Evolutionary conservation across 1,140 invertebrate genomes (phyloP).

Genomic region (Calephelis virginiensis): DNA sequence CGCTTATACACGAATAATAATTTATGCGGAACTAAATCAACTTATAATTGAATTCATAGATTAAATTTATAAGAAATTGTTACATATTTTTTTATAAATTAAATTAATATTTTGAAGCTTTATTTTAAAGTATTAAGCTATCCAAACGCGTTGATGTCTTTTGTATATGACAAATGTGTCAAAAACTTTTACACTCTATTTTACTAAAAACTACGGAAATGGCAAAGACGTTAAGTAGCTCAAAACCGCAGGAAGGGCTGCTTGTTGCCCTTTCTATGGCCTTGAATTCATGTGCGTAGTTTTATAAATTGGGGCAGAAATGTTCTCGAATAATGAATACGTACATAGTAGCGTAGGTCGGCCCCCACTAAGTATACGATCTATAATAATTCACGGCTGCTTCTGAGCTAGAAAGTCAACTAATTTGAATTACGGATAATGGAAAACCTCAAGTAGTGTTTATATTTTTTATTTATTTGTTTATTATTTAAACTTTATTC

Average conservation of each 20-base stretch:
- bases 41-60: neutral
- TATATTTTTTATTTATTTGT: too few species aligned
- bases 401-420: too few species aligned
- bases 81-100: neutral
- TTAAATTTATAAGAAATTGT: too few species aligned
- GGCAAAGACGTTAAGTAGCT: neutral
- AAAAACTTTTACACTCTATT: too few species aligned
- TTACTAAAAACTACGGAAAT: neutral
- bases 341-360: conserved; percentile 11
- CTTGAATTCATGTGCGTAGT: conserved; percentile 4
- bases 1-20: neutral
- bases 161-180: conserved; percentile 20
- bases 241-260: too few species aligned
- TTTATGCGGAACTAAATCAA: neutral
- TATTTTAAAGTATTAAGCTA: conserved; percentile 11
- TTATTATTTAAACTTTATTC: too few species aligned
- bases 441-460: too few species aligned
- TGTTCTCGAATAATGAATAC: neutral
- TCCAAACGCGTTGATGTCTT: conserved; percentile 58
- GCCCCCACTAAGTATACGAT: neutral
- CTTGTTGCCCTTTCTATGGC: conserved; percentile 6
- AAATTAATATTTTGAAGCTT: neutral
- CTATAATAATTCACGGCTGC: too few species aligned
- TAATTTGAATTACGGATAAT: too few species aligned
- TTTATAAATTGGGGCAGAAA: conserved; percentile 14